Conservation (phyloP, 2,113 vertebrate species). For the Podarcis raffonei region DNA sequence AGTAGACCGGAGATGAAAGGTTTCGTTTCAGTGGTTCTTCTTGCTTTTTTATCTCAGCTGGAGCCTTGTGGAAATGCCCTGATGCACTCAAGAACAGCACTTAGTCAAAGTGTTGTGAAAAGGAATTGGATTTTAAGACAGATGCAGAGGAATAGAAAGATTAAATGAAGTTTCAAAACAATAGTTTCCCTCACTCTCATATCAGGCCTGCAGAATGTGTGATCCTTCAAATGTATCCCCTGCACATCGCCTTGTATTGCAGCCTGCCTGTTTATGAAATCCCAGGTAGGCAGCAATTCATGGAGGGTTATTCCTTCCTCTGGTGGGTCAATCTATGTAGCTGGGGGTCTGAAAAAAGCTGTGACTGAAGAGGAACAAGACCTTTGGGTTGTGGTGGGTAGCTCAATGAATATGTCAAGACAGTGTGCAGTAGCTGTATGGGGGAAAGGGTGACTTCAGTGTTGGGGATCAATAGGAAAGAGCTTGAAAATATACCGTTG, state of each 20-base stretch:
- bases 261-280: not conserved
- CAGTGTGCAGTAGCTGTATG: too few species aligned
- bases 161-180: not conserved
- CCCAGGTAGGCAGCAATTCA: not conserved
- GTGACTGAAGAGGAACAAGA: too few species aligned
- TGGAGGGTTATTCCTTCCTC: too few species aligned
- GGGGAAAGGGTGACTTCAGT: too few species aligned
- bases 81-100: not conserved
- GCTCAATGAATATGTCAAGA: too few species aligned
- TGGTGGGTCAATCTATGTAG: not conserved
- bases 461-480: too few species aligned
- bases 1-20: not conserved
- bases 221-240: not conserved
- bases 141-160: not conserved
- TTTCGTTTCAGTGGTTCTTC: constrained; percentile 30
- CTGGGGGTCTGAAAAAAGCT: too few species aligned
- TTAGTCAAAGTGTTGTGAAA: constrained; percentile 18
- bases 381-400: too few species aligned
- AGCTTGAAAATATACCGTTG: too few species aligned
- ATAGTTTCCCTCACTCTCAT: not conserved
- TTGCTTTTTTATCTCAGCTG: constrained; percentile 22
- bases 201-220: not conserved
- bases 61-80: constrained; percentile 2
- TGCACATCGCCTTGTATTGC: not conserved
- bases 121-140: not conserved